These are phyloP conservation scores for Seira musarum DNA, from an alignment of 2,888 invertebrate species.

Conservation along the genomic window DNA sequence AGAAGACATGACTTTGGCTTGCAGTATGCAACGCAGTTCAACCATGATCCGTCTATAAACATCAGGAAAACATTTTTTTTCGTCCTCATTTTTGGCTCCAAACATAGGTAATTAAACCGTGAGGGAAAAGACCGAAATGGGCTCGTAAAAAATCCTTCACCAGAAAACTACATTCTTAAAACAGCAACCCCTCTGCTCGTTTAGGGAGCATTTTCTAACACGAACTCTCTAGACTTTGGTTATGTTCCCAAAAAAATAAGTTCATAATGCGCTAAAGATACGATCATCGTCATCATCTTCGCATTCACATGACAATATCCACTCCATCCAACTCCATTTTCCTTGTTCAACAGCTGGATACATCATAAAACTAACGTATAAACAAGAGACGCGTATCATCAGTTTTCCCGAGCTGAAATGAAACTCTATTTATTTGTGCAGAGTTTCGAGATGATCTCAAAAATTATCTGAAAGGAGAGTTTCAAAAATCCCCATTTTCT, in stretches of 20 bases:
- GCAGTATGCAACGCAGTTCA: too few relatives aligned
- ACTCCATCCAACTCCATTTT: neutral
- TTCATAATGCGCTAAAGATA: too few relatives aligned
- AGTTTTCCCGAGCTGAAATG: neutral
- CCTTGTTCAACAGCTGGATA: conserved; percentile 44
- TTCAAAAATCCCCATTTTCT: conserved; percentile 15
- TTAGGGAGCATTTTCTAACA: too few relatives aligned
- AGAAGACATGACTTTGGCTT: neutral
- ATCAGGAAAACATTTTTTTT: neutral
- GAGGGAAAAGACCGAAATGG: conserved; percentile 56
- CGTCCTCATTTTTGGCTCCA: conserved; percentile 26
- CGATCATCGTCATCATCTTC: too few relatives aligned
- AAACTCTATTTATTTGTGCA: neutral
- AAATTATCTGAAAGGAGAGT: too few relatives aligned
- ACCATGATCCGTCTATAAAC: neutral
- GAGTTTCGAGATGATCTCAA: too few relatives aligned
- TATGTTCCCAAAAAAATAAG: neutral
- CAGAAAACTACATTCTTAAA: neutral
- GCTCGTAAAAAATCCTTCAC: conserved; percentile 43
- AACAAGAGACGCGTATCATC: conserved; percentile 11
- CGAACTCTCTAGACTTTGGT: too few relatives aligned
- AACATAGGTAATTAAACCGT: conserved; percentile 52
- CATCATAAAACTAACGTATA: conserved; percentile 38
- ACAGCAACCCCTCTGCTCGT: neutral
- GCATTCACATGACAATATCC: neutral